Base-by-base conservation (phyloP, 2,888 invertebrate genomes). In the Sceliomorpha sp. region DNA sequence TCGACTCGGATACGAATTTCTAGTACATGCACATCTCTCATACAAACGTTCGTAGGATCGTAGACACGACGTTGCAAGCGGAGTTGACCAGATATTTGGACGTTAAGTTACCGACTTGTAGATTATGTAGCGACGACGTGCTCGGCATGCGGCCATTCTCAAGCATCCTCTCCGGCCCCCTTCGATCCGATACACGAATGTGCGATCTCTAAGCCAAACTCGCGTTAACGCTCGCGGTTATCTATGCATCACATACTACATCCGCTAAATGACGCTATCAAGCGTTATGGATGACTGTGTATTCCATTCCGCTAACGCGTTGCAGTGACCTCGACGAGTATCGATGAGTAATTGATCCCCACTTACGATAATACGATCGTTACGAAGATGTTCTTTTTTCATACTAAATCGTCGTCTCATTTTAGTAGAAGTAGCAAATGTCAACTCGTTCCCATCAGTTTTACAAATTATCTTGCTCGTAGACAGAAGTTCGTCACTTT, bases 71-170 rank as follows among this genome's bases (percentile, higher is more conserved):
- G 51, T 50, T 45, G 44, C 39, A 24, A 58, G 39, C 51, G 45
- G 27, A 50, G 50, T 50, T 64, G 58, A 64, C 64, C 64, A 58
- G 64, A 64, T 64, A 64, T 50, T 56, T 10, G 58, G 50, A 64
- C 45, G 50, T 37, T 58, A 64, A 64, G 64, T 64, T 64, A 64
- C 58, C 45, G 64, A 64, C 64, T 64, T 58, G 58, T 64, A 64
- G 64, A 58, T 64, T 64, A 64, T 64, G 64, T 58, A 63, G 50
- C 37, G 64, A 64, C 64, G 58, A 64, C 64, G 64, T 64, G 64
- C 44, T 31, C 50, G 50, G 64, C 64, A 58, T 64, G 56, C 64
- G 56, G 45, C 58, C 32, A 51, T 64, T 58, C 58, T 51, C 64
- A 58, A 58, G 64, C 50, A 58, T 58, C 56, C 64, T 31, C 20